Evolutionary conservation across 92 coral and sea anemone species (phyloP), one percentile per base, ranked within the genome.

Genomic region (Galaxea fascicularis): DNA sequence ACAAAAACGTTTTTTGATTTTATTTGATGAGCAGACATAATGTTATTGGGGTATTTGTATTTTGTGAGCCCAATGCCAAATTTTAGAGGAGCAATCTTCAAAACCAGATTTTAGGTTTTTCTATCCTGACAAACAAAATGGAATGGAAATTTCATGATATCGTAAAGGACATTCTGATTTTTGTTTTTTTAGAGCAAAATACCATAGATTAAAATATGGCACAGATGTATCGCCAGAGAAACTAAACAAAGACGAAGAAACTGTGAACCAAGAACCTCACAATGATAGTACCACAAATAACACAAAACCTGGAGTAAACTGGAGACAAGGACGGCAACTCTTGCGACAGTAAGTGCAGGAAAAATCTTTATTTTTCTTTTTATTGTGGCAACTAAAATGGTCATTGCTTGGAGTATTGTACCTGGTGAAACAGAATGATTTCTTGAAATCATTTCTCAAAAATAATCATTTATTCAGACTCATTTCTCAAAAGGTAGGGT

Each of bases 271-370:
- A 65, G 92, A 87, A 26, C 45, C 90, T 64, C 92, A 83, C 52
- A 93, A 88, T 71, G 92, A 92, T 80, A 89, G 73, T 29, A 85
- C 78, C 62, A 89, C 89, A 56, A 91, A 92, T 52, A 89, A 88
- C 68, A 77, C 91, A 57, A 96, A 95, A 82, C 93, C 97, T 30
- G 94, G 89, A 20, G 86, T 93, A 69, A 94, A 93, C 90, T 97
- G 98, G 98, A 84, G 99, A 63, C 99, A 97, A 72, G 99, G 99
- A 29, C 88, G 98, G 39, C 95, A 94, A 83, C 80, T 97, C 60
- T 89, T 97, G 39, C 78, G 99, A 51, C 99, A 97, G 99, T 97
- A 85, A 97, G 99, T 93, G 22, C 46, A 12, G 16, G 58, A 1
- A 53, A 5, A 13, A 9, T 9, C 17, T 2, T 15, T 12, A 49